These are phyloP conservation scores for Ornithoptera priamus DNA, from an alignment of 2,888 invertebrate genomes.

Conservation along the genomic window DNA sequence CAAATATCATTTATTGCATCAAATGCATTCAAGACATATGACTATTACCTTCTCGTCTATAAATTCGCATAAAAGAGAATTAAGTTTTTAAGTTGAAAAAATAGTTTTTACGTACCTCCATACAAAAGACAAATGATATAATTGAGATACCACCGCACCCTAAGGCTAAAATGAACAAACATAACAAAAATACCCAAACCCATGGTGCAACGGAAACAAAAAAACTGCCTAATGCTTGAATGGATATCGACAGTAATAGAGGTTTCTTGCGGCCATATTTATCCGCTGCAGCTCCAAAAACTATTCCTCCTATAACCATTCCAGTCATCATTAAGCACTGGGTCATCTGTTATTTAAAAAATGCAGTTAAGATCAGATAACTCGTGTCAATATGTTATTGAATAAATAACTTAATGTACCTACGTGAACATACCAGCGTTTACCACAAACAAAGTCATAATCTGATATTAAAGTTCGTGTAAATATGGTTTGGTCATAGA, in stretches of 20 bases:
- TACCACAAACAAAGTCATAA: constrained; percentile 83
- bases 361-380: not conserved
- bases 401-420: not conserved
- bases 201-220: constrained; percentile 75
- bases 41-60: no score
- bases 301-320: constrained; percentile 80
- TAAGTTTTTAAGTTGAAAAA: not conserved
- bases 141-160: constrained; percentile 83
- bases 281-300: constrained; percentile 82
- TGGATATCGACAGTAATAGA: constrained; percentile 76
- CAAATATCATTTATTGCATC: not conserved
- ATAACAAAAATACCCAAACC: constrained; percentile 75
- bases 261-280: constrained; percentile 81
- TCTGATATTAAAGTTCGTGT: constrained; percentile 83
- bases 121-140: constrained; percentile 83
- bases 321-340: constrained; percentile 83
- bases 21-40: no score
- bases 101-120: constrained; percentile 66
- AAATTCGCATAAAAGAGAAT: no score
- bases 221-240: constrained; percentile 77
- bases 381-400: not conserved
- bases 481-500: constrained; percentile 80
- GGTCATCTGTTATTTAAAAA: constrained; percentile 61
- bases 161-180: constrained; percentile 79
- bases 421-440: constrained; percentile 75